Percentiles rank a stretch among this genome's conserved stretches.
phyloP scores from a whole-genome alignment of 2,113 vertebrate species.

The Xenopus borealis region DNA sequence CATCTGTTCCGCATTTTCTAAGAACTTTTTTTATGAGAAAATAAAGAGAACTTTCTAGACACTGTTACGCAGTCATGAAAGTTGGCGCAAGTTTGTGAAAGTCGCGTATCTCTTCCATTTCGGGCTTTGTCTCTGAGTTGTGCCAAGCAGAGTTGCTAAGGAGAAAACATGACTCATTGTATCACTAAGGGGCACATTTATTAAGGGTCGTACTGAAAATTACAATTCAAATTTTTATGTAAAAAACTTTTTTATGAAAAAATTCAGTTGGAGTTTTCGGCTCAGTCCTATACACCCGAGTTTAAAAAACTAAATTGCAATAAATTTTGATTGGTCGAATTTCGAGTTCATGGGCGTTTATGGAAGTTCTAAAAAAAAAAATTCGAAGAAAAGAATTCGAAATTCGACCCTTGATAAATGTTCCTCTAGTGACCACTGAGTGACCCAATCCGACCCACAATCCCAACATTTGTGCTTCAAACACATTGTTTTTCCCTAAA shows the following conservation, averaged over 20 bases:
- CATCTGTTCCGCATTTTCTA: conserved; percentile 43
- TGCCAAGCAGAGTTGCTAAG: conserved; percentile 56
- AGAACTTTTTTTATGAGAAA: conserved; percentile 47
- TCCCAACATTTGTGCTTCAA: conserved; percentile 66
- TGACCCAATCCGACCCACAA: conserved; percentile 75
- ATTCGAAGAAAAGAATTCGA: conserved; percentile 22
- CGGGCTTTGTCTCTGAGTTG: neutral
- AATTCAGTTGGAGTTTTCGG: too few relatives aligned
- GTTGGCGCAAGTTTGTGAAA: neutral
- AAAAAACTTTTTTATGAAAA: too few relatives aligned
- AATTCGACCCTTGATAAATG: too few relatives aligned
- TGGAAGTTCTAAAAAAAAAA: conserved; percentile 15
- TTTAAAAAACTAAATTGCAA: too few relatives aligned
- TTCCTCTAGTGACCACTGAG: conserved; percentile 71
- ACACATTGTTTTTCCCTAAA: conserved; percentile 65
- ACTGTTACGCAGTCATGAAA: neutral
- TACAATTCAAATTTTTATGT: too few relatives aligned
- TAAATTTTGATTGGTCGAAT: too few relatives aligned
- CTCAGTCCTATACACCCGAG: too few relatives aligned
- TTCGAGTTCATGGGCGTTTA: too few relatives aligned
- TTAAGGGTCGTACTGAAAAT: too few relatives aligned
- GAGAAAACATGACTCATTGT: conserved; percentile 54
- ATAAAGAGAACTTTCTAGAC: neutral
- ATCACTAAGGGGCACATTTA: too few relatives aligned
- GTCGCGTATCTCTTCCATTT: neutral